These are phyloP conservation scores for Dufourea novaeangliae DNA, from an alignment of 1,140 invertebrate species.

Conservation along the genomic window DNA sequence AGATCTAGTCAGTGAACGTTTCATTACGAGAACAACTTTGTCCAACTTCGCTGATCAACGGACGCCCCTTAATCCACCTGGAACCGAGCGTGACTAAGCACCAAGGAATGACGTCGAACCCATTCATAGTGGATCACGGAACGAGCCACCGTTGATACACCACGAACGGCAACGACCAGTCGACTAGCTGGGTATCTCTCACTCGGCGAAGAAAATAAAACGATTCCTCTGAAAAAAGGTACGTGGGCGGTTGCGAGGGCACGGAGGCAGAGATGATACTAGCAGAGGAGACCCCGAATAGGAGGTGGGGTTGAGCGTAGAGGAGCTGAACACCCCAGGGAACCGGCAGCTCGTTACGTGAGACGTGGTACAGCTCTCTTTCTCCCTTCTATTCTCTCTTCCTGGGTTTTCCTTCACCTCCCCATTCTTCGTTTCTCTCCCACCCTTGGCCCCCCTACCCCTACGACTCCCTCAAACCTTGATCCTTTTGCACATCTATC, in stretches of 20 bases:
- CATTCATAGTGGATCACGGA: slow-evolving; percentile 16
- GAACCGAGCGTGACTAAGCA: no score
- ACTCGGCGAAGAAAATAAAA: slow-evolving; percentile 70
- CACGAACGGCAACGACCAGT: slow-evolving; percentile 35
- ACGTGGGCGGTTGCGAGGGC: slow-evolving; percentile 53
- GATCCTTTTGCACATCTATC: slow-evolving; percentile 51
- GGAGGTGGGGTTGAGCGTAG: slow-evolving; percentile 59
- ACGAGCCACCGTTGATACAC: slow-evolving; percentile 43
- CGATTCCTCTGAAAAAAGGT: slow-evolving; percentile 60
- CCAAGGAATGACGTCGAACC: neutral
- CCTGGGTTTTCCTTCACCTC: slow-evolving; percentile 47
- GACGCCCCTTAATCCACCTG: no score
- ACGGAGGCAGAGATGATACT: slow-evolving; percentile 52
- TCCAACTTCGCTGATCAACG: no score
- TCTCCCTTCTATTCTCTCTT: slow-evolving; percentile 58
- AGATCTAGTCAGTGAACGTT: no score
- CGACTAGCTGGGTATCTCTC: slow-evolving; percentile 66
- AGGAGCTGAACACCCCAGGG: slow-evolving; percentile 77
- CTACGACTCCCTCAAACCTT: slow-evolving; percentile 37
- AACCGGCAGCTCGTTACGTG: slow-evolving; percentile 79
- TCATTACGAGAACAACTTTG: no score
- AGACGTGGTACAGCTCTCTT: slow-evolving; percentile 77
- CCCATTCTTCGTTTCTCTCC: slow-evolving; percentile 48
- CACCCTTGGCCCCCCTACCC: neutral
- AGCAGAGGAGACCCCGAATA: slow-evolving; percentile 58